These are phyloP conservation scores for Protomyctophum bolini DNA, from an alignment of 2,113 vertebrate genomes.

Conservation along the genomic window DNA sequence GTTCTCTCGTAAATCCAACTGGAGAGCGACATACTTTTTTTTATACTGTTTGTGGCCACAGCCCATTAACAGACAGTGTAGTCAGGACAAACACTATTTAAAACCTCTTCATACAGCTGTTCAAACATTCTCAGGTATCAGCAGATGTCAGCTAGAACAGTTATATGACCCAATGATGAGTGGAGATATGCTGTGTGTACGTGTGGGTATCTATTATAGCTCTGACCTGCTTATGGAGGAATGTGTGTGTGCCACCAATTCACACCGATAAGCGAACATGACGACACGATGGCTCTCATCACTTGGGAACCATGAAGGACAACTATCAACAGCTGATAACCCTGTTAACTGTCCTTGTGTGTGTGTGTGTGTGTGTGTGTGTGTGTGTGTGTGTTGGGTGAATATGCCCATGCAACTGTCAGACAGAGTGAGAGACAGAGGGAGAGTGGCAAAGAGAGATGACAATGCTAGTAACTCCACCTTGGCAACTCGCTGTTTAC, in stretches of 20 bases:
- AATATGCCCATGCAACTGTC: conserved; percentile 36
- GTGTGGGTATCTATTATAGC: background rate
- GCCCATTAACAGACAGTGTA: conserved; percentile 8
- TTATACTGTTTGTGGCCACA: conserved; percentile 2
- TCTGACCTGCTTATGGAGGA: conserved; percentile 31
- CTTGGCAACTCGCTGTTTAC: conserved; percentile 14
- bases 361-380: background rate
- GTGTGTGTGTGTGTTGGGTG: conserved; percentile 7
- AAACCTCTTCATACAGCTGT: conserved; percentile 49
- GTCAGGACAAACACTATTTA: conserved; percentile 40
- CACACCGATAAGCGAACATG: conserved; percentile 47
- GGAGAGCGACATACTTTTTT: background rate
- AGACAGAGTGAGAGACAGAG: conserved; percentile 19
- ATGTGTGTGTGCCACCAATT: conserved; percentile 36
- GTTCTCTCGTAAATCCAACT: background rate
- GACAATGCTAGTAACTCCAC: background rate
- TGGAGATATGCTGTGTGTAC: conserved; percentile 2
- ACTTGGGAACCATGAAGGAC: background rate
- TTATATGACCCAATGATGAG: conserved; percentile 24
- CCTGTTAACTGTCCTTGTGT: background rate
- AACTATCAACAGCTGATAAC: conserved; percentile 1
- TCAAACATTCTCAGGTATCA: conserved; percentile 38
- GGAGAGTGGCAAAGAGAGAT: background rate
- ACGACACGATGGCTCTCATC: conserved; percentile 58
- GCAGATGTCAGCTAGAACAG: conserved; percentile 48